Conservation (phyloP, 2,113 vertebrate genomes). For the Taxidea taxus region DNA sequence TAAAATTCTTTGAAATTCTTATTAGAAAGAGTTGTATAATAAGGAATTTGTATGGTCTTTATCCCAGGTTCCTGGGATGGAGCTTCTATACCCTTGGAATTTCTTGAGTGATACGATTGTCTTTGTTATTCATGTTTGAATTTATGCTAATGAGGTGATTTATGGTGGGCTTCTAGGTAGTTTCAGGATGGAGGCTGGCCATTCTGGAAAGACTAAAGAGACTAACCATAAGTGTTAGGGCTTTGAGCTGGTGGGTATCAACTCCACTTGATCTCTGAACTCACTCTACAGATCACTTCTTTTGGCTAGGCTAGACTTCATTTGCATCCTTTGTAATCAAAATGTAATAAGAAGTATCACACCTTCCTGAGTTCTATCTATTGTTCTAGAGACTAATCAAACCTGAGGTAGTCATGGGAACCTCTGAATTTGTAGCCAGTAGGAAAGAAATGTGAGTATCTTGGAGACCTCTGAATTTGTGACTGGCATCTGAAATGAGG, state of each 20-base stretch:
- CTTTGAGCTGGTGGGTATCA: constrained; percentile 3
- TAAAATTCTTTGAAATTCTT: constrained; percentile 28
- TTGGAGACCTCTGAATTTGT: not conserved
- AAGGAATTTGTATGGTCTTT: constrained; percentile 19
- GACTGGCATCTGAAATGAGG: not conserved
- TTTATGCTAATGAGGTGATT: constrained; percentile 25
- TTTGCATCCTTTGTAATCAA: constrained; percentile 18
- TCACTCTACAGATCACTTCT: constrained; percentile 6
- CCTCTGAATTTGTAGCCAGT: not conserved
- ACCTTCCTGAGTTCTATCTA: not conserved
- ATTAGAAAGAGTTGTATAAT: not conserved
- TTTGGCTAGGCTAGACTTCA: not conserved
- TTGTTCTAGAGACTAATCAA: constrained; percentile 14
- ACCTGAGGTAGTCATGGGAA: not conserved
- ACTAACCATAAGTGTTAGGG: not conserved
- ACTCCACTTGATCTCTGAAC: not conserved
- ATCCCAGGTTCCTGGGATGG: not conserved
- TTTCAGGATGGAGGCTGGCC: not conserved
- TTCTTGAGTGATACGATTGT: not conserved
- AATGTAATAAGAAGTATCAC: not conserved
- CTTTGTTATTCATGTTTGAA: not conserved
- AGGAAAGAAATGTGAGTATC: not conserved
- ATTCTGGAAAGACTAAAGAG: constrained; percentile 10
- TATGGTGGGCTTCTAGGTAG: not conserved
- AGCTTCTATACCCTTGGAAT: constrained; percentile 2